Evolutionary conservation across 2,113 vertebrate species (phyloP).

Genomic region (Apteryx mantelli): DNA sequence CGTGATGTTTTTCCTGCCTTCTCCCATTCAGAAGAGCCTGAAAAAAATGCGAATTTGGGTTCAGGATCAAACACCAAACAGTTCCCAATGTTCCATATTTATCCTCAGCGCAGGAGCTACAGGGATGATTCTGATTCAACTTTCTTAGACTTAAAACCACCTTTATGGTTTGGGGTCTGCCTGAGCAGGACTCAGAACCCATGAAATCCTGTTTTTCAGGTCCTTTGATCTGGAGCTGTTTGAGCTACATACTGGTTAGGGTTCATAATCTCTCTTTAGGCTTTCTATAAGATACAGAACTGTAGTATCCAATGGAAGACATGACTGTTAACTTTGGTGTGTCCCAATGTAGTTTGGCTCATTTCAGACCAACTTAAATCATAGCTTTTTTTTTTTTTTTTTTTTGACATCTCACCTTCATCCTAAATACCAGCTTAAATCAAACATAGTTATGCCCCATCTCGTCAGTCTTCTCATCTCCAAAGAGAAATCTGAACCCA

Average conservation of each 20-base stretch:
- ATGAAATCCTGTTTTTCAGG: neutral
- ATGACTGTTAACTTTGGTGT: neutral
- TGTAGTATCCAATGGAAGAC: neutral
- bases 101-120: neutral
- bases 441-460: neutral
- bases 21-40: neutral
- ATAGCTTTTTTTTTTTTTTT: neutral
- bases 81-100: neutral
- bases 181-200: fast-evolving
- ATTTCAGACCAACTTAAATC: neutral
- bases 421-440: fast-evolving
- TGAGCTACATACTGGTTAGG: neutral
- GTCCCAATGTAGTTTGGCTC: neutral
- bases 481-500: neutral
- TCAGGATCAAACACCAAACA: neutral
- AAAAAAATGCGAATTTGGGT: neutral
- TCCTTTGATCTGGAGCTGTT: neutral
- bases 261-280: neutral
- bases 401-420: neutral
- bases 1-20: neutral
- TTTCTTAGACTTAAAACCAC: neutral
- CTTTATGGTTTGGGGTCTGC: neutral
- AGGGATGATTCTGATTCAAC: neutral
- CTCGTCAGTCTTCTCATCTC: neutral
- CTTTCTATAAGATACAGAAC: neutral